Evolutionary conservation across 2,113 vertebrate species (phyloP).

Genomic region (Astur gentilis): DNA sequence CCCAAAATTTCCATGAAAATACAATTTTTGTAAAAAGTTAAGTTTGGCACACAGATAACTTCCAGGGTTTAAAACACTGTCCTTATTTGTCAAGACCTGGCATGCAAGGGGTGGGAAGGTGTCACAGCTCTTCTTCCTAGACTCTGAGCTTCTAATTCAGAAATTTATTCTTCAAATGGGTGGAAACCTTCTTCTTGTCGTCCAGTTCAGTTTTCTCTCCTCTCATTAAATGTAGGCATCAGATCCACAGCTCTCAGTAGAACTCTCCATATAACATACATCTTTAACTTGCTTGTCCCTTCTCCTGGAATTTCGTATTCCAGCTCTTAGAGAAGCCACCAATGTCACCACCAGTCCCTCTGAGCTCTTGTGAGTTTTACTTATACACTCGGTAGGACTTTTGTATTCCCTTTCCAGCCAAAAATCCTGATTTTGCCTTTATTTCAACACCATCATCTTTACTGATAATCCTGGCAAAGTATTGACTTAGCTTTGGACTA

Average conservation of each 20-base stretch:
- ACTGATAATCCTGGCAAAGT: neutral
- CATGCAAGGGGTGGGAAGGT: neutral
- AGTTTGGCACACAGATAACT: neutral
- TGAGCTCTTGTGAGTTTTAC: neutral
- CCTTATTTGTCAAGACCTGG: neutral
- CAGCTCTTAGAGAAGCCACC: neutral
- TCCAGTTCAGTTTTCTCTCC: neutral
- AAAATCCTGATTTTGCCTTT: neutral
- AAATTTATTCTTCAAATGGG: neutral
- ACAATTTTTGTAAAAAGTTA: neutral
- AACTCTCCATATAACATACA: neutral
- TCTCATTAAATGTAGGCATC: neutral
- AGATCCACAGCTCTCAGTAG: neutral
- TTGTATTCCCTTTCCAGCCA: neutral
- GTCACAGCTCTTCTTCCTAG: neutral
- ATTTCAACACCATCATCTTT: neutral
- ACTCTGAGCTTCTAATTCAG: neutral
- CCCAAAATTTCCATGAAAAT: neutral
- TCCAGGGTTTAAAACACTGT: neutral
- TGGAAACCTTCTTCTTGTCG: neutral
- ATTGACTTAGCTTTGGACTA: neutral
- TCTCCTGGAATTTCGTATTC: neutral
- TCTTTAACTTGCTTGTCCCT: neutral
- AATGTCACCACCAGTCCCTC: neutral
- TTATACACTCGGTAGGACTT: rapidly evolving